A percentile compares a stretch with the other conserved stretches of the same genome.
phyloP scores from a whole-genome alignment of 2,113 vertebrate genomes.

The Pungitius pungitius region DNA sequence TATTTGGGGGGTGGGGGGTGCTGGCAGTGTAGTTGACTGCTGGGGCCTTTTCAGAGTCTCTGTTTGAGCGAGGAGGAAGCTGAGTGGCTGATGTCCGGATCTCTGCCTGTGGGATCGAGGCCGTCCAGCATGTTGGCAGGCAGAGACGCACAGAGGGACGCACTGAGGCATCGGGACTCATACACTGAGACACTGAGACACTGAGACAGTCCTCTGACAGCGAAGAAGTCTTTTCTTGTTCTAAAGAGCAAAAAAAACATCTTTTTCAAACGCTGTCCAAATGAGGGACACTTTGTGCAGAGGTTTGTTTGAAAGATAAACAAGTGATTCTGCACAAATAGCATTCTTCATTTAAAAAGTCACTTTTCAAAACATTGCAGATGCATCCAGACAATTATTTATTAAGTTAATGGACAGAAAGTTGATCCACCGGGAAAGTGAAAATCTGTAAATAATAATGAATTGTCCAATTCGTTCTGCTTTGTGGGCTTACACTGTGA shows the following conservation, averaged over 20 bases:
- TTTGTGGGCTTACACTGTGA: background rate
- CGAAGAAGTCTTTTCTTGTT: background rate
- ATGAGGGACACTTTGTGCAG: background rate
- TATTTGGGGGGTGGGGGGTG: background rate
- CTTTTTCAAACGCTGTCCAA: background rate
- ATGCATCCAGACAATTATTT: background rate
- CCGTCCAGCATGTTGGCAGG: background rate
- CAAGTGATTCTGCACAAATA: background rate
- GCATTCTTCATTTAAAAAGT: background rate
- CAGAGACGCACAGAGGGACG: conserved; percentile 1
- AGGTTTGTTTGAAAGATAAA: background rate
- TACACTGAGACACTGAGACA: background rate
- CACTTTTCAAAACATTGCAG: background rate
- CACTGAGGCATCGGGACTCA: background rate
- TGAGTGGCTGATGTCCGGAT: conserved; percentile 44
- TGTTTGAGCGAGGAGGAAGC: conserved; percentile 49
- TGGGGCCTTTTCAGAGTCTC: conserved; percentile 53
- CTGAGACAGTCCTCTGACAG: conserved; percentile 1
- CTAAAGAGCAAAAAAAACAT: background rate
- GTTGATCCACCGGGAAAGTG: background rate
- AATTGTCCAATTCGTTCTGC: background rate
- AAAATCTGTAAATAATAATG: background rate
- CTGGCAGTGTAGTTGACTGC: conserved; percentile 28
- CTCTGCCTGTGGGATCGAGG: conserved; percentile 9
- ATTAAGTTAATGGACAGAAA: background rate